Conservation (phyloP, 2,113 vertebrate species). For the Shinisaurus crocodilurus region DNA sequence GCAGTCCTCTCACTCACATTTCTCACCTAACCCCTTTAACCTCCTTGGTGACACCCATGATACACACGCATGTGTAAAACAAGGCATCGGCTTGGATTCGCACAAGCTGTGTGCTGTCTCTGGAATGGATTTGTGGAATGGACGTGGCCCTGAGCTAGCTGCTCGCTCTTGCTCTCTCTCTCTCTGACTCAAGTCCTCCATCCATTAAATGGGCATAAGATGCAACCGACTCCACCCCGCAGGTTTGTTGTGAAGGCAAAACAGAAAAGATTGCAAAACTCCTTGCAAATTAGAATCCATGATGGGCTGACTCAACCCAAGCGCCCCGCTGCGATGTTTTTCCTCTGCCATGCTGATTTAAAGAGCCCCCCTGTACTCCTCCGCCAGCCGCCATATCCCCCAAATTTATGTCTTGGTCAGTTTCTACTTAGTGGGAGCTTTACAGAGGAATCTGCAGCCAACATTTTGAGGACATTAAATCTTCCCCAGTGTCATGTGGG, state of each 20-base stretch:
- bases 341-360: not conserved
- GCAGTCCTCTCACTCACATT: not conserved
- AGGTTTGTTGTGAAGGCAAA: not conserved
- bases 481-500: not conserved
- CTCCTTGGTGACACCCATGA: not conserved
- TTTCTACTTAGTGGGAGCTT: not conserved
- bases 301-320: not conserved
- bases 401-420: not conserved
- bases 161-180: not conserved
- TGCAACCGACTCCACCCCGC: too few species aligned
- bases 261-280: not conserved
- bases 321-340: not conserved
- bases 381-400: not conserved
- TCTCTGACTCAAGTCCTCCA: not conserved
- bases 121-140: not conserved
- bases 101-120: too few species aligned
- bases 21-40: not conserved
- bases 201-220: not conserved
- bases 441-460: not conserved
- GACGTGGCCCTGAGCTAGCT: too few species aligned
- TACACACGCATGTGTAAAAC: not conserved
- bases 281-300: not conserved
- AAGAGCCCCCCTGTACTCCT: not conserved
- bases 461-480: not conserved
- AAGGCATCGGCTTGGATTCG: fast-evolving